Base-by-base conservation (phyloP, 1,140 invertebrate species). In the Drosophila pandora region DNA sequence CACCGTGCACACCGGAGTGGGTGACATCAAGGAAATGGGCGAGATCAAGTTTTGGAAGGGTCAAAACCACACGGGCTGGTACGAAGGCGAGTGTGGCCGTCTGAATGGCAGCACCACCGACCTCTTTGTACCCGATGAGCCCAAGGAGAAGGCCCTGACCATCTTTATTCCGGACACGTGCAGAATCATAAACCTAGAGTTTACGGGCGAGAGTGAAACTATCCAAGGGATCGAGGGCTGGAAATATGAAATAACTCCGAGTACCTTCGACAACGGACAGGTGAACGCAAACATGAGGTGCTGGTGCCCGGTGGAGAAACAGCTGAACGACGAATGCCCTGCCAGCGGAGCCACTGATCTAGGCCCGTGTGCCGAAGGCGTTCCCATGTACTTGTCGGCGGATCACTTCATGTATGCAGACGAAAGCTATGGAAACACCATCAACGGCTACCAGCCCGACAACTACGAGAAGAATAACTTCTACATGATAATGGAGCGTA, bases 331-430 rank as follows among this genome's bases (percentile, higher is more conserved):
- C 17, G 93, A 93, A 8, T 93, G 93, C 50, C 91, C 91, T 0
- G 63, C 76, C 13, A 65, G 65, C 32, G 95, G 95, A 1, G 92
- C 94, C 3, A 93, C 95, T 54, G 94, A 95, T 82, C 93, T 96
- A 6, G 94, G 94, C 0, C 91, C 93, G 1, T 96, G 95, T 73
- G 94, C 94, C 75, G 95, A 92, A 59, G 95, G 94, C 6, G 95
- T 95, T 5, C 97, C 97, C 0, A 94, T 96, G 17, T 97, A 95
- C 78, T 91, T 97, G 17, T 97, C 97, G 1, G 94, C 95, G 56
- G 97, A 97, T 0, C 97, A 98, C 92, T 98, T 98, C 92, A 95
- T 96, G 89, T 92, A 95, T 64, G 96, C 95, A 0, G 96, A 97
- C 90, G 92, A 94, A 0, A 94, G 92, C 69, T 95, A 97, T 53